Evolutionary conservation across 2,888 invertebrate genomes (phyloP).

Genomic region (Kuschelorhynchus macadamiae): DNA sequence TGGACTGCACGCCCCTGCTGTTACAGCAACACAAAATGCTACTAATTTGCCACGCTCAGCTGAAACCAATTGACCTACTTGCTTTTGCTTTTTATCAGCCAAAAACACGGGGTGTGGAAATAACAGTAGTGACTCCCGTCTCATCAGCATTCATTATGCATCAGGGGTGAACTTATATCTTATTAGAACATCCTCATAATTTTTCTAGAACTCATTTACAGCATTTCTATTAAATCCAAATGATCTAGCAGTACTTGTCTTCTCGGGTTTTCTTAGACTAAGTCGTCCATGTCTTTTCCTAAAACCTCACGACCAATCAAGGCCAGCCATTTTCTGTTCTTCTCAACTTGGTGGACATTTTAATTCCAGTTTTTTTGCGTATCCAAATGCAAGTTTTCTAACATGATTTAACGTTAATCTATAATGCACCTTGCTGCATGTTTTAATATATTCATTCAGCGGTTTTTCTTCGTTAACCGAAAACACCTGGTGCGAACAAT

Average conservation of each 20-base stretch:
- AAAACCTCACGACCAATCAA: no score
- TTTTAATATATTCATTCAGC: constrained; percentile 38
- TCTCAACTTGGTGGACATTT: constrained; percentile 17
- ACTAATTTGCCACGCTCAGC: constrained; percentile 63
- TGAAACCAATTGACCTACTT: constrained; percentile 36
- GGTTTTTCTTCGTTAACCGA: constrained; percentile 24
- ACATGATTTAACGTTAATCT: constrained; percentile 22
- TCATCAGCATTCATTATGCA: background rate
- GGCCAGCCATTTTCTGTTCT: constrained; percentile 7
- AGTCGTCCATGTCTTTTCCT: constrained; percentile 30
- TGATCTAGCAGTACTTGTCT: constrained; percentile 53
- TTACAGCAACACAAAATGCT: constrained; percentile 60
- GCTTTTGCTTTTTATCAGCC: constrained; percentile 10
- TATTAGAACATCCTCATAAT: constrained; percentile 20
- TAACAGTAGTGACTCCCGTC: no score
- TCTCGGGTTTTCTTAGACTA: constrained; percentile 41
- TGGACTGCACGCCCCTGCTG: no score
- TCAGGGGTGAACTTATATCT: constrained; percentile 6
- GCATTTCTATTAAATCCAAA: constrained; percentile 56
- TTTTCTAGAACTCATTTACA: constrained; percentile 54
- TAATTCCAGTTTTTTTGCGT: constrained; percentile 9
- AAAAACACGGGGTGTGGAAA: background rate
- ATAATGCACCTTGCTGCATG: constrained; percentile 39
- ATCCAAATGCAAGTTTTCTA: constrained; percentile 24
- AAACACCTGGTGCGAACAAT: constrained; percentile 10